These are phyloP conservation scores for Antechinus stuartii DNA, from an alignment of 2,113 vertebrate species.

Conservation along the genomic window DNA sequence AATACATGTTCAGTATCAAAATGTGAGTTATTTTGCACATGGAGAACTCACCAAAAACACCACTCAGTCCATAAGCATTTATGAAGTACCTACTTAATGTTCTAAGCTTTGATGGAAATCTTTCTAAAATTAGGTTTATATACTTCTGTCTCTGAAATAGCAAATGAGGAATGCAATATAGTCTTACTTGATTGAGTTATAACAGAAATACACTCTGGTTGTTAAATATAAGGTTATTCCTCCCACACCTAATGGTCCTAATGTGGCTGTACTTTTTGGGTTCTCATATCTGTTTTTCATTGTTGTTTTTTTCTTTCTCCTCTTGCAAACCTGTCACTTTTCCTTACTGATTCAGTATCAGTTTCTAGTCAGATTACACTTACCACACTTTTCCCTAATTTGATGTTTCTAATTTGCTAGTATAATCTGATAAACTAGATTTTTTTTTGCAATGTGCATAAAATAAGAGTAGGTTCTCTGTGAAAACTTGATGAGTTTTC, in stretches of 20 bases:
- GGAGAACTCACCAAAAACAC: neutral
- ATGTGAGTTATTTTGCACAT: neutral
- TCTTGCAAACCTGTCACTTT: neutral
- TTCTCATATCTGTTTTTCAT: neutral
- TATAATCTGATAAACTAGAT: neutral
- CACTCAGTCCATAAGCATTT: neutral
- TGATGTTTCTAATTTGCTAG: neutral
- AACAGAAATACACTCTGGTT: neutral
- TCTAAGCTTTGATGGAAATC: neutral
- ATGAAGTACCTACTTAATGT: neutral
- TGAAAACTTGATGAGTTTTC: neutral
- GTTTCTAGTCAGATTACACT: neutral
- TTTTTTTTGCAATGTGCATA: neutral
- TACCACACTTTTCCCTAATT: neutral
- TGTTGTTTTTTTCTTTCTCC: neutral
- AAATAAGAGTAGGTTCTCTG: neutral
- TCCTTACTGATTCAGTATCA: neutral
- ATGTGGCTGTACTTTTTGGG: neutral
- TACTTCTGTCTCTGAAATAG: neutral
- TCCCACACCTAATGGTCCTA: neutral
- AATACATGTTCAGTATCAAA: neutral
- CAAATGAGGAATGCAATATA: neutral
- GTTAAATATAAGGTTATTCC: neutral
- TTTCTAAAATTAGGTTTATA: neutral
- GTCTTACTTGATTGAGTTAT: neutral